These are phyloP conservation scores for Orius insidiosus DNA, from an alignment of 1,140 invertebrate genomes.

Conservation along the genomic window DNA sequence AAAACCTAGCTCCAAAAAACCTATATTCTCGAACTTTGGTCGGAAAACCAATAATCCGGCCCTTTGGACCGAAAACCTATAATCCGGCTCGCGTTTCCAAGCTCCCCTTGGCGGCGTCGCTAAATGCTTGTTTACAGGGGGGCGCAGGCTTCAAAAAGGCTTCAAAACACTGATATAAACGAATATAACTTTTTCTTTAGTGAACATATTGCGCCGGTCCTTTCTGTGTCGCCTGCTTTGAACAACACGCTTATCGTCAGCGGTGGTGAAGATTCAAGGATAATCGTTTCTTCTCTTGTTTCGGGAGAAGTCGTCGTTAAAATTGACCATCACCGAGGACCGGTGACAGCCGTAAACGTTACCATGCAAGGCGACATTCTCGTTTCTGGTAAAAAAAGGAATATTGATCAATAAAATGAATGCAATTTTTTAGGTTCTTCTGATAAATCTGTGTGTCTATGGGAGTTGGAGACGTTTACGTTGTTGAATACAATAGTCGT, in stretches of 20 bases:
- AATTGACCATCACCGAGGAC: conserved; percentile 67
- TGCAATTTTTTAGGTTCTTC: conserved; percentile 32
- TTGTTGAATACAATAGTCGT: conserved; percentile 55
- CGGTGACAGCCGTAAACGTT: conserved; percentile 56
- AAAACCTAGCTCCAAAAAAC: no score
- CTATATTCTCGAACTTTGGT: no score
- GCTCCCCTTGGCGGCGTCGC: no score
- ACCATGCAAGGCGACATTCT: conserved; percentile 59
- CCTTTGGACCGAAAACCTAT: no score
- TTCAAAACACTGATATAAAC: no score
- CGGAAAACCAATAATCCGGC: no score
- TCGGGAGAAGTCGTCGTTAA: conserved; percentile 56
- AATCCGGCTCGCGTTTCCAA: no score
- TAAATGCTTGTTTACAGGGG: no score
- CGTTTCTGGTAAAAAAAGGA: conserved; percentile 32
- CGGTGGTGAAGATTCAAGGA: conserved; percentile 67
- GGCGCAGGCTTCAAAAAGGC: no score
- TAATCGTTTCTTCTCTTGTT: conserved; percentile 55
- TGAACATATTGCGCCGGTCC: conserved; percentile 58
- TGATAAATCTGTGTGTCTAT: conserved; percentile 62
- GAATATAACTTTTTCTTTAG: conserved; percentile 23
- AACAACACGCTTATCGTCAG: conserved; percentile 59
- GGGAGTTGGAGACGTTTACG: conserved; percentile 60
- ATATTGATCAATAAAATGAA: background rate
- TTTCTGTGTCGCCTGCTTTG: conserved; percentile 54